These are phyloP conservation scores for Exocentrus adspersus DNA, from an alignment of 2,888 invertebrate species.

Conservation along the genomic window DNA sequence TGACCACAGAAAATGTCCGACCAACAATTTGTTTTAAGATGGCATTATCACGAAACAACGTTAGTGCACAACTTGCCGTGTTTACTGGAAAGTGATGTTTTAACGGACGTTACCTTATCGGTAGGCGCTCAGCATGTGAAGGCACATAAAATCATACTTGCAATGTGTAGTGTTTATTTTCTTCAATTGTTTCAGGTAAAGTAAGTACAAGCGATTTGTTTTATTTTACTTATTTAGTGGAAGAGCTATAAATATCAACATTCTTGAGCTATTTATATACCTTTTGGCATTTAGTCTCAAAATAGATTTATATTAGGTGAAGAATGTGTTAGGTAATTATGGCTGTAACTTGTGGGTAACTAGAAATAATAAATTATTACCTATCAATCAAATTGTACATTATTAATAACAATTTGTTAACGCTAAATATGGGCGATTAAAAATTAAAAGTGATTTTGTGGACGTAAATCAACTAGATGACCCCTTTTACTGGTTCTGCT, in stretches of 20 bases:
- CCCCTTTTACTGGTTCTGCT: too few relatives aligned
- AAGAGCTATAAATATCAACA: constrained; percentile 18
- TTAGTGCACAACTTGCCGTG: constrained; percentile 81
- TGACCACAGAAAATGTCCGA: constrained; percentile 44
- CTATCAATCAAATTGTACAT: too few relatives aligned
- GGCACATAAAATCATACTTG: constrained; percentile 87
- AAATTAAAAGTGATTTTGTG: too few relatives aligned
- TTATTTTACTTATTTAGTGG: constrained; percentile 10
- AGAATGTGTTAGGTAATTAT: constrained; percentile 11
- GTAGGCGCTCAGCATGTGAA: constrained; percentile 85
- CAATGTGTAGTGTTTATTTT: constrained; percentile 91
- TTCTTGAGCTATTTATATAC: constrained; percentile 21
- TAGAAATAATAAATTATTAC: too few relatives aligned
- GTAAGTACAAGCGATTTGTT: constrained; percentile 55
- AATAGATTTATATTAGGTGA: constrained; percentile 8
- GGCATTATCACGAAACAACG: constrained; percentile 62
- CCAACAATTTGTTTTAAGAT: constrained; percentile 60
- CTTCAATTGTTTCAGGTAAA: constrained; percentile 85
- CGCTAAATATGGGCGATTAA: too few relatives aligned
- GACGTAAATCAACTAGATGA: too few relatives aligned
- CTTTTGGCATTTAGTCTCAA: constrained; percentile 12
- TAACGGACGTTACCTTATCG: constrained; percentile 88
- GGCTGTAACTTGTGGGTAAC: too few relatives aligned
- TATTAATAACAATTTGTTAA: too few relatives aligned
- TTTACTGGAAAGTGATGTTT: constrained; percentile 80